These are phyloP conservation scores for Hemiprocne comata DNA, from an alignment of 2,113 vertebrate genomes.

Conservation along the genomic window DNA sequence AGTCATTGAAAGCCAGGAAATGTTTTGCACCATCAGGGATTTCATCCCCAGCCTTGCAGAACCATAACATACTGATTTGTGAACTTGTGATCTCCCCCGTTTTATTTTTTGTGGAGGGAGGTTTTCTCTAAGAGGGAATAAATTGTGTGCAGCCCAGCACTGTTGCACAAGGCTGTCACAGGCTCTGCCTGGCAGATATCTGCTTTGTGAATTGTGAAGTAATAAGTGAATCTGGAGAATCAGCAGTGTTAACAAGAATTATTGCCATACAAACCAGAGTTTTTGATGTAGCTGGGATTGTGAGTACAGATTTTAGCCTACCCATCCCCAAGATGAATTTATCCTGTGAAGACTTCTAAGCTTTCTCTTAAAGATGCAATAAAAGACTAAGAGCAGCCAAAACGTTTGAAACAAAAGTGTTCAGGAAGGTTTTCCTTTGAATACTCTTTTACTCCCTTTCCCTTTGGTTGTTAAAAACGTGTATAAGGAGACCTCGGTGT, in stretches of 20 bases:
- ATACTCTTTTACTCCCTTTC: not conserved
- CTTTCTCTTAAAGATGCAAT: slow-evolving; percentile 49
- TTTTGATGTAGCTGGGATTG: not conserved
- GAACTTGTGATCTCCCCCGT: not conserved
- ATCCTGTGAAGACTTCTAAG: slow-evolving; percentile 6
- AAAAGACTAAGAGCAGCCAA: slow-evolving; percentile 43
- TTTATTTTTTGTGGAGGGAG: not conserved
- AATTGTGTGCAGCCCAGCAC: not conserved
- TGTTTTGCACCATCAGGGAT: not conserved
- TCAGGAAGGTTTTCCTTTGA: slow-evolving; percentile 28
- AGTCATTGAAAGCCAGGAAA: not conserved
- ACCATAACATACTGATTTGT: not conserved
- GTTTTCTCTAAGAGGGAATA: not conserved
- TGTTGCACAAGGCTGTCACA: not conserved
- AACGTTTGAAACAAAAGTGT: slow-evolving; percentile 30
- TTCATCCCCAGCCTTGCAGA: not conserved
- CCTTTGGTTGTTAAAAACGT: not conserved
- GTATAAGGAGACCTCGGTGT: not conserved
- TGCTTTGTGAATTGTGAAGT: not conserved
- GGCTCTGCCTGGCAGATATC: not conserved
- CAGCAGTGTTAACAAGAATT: not conserved
- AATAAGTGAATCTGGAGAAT: not conserved
- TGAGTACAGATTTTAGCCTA: not conserved
- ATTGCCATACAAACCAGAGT: not conserved
- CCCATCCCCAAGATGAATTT: slow-evolving; percentile 3